A percentile compares a stretch with the other conserved stretches of the same genome.
Conservation (phyloP, 2,797 vertebrate species). For the Acrocephalus scirpaceus region DNA sequence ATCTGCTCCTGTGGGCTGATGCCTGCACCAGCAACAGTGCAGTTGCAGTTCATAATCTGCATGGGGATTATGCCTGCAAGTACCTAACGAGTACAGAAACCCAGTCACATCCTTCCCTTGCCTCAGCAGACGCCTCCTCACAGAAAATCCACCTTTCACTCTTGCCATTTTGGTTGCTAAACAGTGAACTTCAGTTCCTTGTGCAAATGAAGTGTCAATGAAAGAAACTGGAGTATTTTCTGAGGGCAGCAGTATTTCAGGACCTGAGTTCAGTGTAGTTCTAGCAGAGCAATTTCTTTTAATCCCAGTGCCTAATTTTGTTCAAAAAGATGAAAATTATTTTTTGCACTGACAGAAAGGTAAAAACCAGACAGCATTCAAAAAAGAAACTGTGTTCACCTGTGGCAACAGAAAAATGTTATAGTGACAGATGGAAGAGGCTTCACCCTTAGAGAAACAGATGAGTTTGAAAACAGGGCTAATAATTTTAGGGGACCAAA, state of each 20-base stretch:
- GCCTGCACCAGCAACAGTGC: background rate
- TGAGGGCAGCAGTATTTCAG: background rate
- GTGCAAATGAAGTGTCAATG: background rate
- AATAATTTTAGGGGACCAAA: background rate
- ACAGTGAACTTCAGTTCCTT: background rate
- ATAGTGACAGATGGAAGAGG: background rate
- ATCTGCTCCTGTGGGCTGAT: background rate
- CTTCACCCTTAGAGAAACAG: background rate
- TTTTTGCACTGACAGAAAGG: background rate
- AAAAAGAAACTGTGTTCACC: background rate
- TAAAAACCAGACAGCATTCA: background rate
- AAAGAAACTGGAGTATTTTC: background rate
- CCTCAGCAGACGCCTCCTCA: background rate
- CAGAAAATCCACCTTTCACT: background rate
- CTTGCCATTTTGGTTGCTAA: background rate
- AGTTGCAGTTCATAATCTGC: background rate
- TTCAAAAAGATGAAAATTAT: background rate
- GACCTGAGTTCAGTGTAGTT: background rate
- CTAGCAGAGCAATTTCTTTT: background rate
- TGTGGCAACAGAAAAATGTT: background rate
- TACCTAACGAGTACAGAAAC: background rate
- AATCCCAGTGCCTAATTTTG: background rate
- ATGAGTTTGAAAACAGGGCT: background rate
- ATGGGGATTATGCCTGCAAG: background rate
- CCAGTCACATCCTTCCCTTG: background rate